A percentile compares a stretch with the other conserved stretches of the same genome.
Conservation (phyloP, 2,797 vertebrate genomes). For the Danio choprae region DNA sequence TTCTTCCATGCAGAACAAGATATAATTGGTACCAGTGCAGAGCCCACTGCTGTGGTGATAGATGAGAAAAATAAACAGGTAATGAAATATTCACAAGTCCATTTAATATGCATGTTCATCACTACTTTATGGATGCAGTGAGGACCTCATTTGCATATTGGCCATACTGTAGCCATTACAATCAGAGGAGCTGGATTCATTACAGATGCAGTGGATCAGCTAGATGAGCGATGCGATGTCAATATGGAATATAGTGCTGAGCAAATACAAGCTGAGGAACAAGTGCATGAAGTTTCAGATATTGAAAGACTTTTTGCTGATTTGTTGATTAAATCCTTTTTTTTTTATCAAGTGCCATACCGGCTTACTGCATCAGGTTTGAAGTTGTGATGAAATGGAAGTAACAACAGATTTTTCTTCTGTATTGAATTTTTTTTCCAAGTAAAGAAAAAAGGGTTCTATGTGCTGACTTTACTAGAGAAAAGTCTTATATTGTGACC, state of each 20-base stretch:
- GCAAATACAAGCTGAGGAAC: not conserved
- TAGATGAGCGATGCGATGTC: slow-evolving; percentile 6
- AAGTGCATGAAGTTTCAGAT: not conserved
- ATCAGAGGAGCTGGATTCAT: slow-evolving; percentile 4
- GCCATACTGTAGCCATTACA: slow-evolving; percentile 73
- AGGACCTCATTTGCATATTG: slow-evolving; percentile 85
- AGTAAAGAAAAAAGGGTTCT: too few species aligned
- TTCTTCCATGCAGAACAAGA: not conserved
- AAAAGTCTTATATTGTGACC: too few species aligned
- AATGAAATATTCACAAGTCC: slow-evolving; percentile 89
- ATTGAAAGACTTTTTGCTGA: not conserved
- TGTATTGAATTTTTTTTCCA: not conserved
- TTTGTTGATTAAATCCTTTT: not conserved
- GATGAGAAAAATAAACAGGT: slow-evolving; percentile 88
- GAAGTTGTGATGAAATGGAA: not conserved
- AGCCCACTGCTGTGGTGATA: slow-evolving; percentile 87
- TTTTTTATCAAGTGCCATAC: not conserved
- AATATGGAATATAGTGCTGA: slow-evolving; percentile 19
- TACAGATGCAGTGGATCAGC: slow-evolving; percentile 15
- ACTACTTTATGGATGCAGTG: slow-evolving; percentile 82
- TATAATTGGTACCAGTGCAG: slow-evolving; percentile 65
- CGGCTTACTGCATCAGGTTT: not conserved
- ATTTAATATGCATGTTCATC: slow-evolving; percentile 88
- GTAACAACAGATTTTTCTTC: not conserved
- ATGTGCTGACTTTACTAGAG: too few species aligned